Evolutionary conservation across 2,888 invertebrate species (phyloP).

Genomic region (Dynastes tityus): DNA sequence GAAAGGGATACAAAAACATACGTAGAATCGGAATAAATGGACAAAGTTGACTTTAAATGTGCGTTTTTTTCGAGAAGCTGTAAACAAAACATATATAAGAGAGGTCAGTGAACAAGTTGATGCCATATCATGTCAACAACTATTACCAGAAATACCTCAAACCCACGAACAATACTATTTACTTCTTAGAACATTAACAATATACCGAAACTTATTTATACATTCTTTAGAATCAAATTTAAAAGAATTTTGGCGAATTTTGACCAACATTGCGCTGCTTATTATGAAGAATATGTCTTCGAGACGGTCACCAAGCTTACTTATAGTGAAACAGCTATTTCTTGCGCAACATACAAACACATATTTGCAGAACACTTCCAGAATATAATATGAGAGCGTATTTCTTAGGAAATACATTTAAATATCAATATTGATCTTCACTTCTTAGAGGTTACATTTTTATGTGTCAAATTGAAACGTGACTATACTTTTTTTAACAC

Average conservation of each 20-base stretch:
- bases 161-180: too few species aligned
- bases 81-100: too few species aligned
- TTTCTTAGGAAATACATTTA: constrained; percentile 41
- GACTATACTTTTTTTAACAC: constrained; percentile 40
- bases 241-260: neutral
- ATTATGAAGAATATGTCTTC: neutral
- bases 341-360: constrained; percentile 9
- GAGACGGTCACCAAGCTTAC: constrained; percentile 3
- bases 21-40: too few species aligned
- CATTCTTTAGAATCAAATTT: neutral
- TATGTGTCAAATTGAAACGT: constrained; percentile 30
- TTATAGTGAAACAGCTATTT: neutral
- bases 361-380: constrained; percentile 37
- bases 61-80: too few species aligned
- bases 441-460: neutral
- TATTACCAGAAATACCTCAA: too few species aligned
- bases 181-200: neutral
- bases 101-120: too few species aligned
- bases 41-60: too few species aligned
- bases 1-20: too few species aligned
- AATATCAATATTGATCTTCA: constrained; percentile 39
- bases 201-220: neutral
- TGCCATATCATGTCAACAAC: too few species aligned
- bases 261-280: too few species aligned
- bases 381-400: constrained; percentile 29